These are phyloP conservation scores for Ceriagrion tenellum DNA, from an alignment of 2,888 invertebrate species.

Conservation along the genomic window DNA sequence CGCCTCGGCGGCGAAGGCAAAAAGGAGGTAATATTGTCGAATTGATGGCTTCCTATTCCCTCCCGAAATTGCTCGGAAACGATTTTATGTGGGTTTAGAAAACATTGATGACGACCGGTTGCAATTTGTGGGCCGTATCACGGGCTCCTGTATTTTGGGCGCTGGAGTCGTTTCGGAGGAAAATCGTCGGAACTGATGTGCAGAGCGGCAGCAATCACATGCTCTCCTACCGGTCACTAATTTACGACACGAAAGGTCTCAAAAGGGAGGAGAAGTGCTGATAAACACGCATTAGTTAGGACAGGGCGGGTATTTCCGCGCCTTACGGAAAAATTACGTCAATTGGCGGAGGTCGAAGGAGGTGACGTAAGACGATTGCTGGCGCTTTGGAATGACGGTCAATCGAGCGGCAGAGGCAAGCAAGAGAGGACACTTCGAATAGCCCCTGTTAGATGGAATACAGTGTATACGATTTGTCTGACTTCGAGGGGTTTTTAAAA, in stretches of 20 bases:
- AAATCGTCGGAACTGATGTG: constrained; percentile 32
- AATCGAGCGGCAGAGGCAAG: not conserved
- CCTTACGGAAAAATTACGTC: not conserved
- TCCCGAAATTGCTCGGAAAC: not conserved
- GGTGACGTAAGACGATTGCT: not conserved
- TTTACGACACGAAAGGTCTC: not conserved
- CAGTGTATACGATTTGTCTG: too few species aligned
- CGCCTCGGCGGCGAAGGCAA: not conserved
- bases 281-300: constrained; percentile 36
- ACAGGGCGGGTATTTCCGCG: not conserved
- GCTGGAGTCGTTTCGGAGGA: not conserved
- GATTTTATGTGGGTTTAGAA: constrained; percentile 31
- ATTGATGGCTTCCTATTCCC: constrained; percentile 22
- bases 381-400: not conserved
- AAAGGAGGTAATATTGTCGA: not conserved
- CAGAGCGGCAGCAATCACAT: constrained; percentile 3
- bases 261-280: not conserved
- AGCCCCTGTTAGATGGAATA: too few species aligned
- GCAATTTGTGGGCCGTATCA: constrained; percentile 7
- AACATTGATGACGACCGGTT: not conserved
- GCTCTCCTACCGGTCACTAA: not conserved
- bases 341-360: not conserved
- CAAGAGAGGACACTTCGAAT: too few species aligned
- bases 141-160: not conserved
- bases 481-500: too few species aligned